These are phyloP conservation scores for Thamnophis sirtalis DNA, from an alignment of 2,113 vertebrate species.

Conservation along the genomic window DNA sequence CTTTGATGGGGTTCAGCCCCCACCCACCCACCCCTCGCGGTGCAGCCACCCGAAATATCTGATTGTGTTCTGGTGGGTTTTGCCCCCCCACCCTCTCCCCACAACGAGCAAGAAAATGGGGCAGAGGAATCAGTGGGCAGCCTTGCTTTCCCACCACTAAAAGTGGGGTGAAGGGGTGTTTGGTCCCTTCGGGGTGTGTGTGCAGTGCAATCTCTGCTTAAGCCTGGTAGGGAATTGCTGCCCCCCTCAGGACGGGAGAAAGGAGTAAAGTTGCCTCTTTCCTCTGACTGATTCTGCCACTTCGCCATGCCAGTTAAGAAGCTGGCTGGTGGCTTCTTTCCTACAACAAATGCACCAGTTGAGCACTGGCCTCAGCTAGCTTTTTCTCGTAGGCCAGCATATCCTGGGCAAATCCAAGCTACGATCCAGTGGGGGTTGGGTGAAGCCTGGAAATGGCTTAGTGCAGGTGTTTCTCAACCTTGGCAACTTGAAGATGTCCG, in stretches of 20 bases:
- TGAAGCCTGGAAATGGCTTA: background rate
- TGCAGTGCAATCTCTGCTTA: background rate
- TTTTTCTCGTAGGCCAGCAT: background rate
- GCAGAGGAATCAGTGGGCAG: background rate
- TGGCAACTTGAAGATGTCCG: too few relatives aligned
- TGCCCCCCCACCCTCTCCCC: background rate
- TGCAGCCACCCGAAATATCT: background rate
- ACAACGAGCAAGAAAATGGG: background rate
- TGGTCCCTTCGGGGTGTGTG: background rate
- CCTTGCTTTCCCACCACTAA: background rate
- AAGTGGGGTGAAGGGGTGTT: background rate
- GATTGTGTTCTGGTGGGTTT: background rate
- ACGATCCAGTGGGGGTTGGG: background rate
- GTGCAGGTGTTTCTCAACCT: too few relatives aligned
- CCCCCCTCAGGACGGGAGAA: background rate
- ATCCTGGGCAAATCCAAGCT: background rate
- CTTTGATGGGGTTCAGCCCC: background rate
- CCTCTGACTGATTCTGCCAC: background rate
- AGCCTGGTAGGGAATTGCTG: background rate
- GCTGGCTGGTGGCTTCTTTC: background rate
- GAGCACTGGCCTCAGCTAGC: background rate
- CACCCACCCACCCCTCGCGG: too few relatives aligned
- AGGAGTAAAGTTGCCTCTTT: background rate
- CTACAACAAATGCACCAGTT: background rate
- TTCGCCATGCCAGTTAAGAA: background rate